These are phyloP conservation scores for Anagyrus pseudococci DNA, from an alignment of 2,888 invertebrate genomes.

Conservation along the genomic window DNA sequence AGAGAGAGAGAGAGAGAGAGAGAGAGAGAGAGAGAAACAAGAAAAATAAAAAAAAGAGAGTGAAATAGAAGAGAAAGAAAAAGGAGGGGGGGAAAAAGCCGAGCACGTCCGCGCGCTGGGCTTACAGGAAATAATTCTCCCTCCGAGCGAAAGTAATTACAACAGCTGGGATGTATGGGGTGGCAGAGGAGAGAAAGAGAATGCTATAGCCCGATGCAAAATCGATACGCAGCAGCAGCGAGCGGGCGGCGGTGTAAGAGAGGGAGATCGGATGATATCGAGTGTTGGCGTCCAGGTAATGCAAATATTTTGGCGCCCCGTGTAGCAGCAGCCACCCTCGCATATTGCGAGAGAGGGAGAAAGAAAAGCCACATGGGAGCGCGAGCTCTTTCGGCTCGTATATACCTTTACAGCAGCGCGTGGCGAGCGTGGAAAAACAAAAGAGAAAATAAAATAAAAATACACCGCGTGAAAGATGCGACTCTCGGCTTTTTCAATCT, in stretches of 20 bases:
- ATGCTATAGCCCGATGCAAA: too few relatives aligned
- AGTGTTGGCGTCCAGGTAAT: background rate
- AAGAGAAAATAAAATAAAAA: too few relatives aligned
- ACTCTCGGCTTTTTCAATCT: too few relatives aligned
- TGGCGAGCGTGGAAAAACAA: too few relatives aligned
- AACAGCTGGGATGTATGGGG: too few relatives aligned
- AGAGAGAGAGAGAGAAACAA: background rate
- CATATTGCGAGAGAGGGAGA: background rate
- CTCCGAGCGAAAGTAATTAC: constrained; percentile 25
- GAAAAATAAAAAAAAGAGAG: background rate
- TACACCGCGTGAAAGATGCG: too few relatives aligned
- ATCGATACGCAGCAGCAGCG: too few relatives aligned
- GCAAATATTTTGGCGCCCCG: background rate
- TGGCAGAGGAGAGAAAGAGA: too few relatives aligned
- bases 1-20: background rate
- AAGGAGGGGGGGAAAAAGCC: background rate
- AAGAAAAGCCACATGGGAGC: background rate
- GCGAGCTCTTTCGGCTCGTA: background rate
- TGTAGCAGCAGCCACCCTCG: background rate
- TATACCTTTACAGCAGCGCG: background rate
- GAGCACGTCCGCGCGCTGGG: too few relatives aligned
- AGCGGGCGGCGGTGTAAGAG: too few relatives aligned
- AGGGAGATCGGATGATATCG: constrained; percentile 9
- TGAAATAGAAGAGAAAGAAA: background rate
- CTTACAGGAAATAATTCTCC: constrained; percentile 12